A percentile compares a stretch with the other conserved stretches of the same genome.
Evolutionary conservation across 23 tunicate species (phyloP).

Genomic region (Halocynthia roretzi): DNA sequence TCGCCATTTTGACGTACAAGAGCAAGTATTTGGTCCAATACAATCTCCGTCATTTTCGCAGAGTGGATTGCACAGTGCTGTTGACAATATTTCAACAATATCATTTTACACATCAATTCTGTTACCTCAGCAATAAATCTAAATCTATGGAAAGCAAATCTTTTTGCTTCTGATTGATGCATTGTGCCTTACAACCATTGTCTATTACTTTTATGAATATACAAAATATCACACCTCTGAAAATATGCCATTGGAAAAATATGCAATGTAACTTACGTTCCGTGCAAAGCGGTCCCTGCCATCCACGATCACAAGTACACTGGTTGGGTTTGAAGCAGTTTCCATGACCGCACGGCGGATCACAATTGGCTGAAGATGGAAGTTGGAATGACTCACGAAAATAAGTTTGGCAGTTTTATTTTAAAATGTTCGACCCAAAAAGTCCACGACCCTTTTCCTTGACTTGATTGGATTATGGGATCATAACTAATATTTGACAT

Average conservation of each 20-base stretch:
- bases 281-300: conserved; percentile 34
- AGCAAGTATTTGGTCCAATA: conserved; percentile 28
- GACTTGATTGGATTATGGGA: too few relatives aligned
- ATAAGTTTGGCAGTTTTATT: too few relatives aligned
- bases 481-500: background rate
- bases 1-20: conserved; percentile 26
- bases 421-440: too few relatives aligned
- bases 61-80: conserved; percentile 27
- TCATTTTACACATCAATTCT: background rate
- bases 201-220: too few relatives aligned
- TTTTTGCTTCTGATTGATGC: too few relatives aligned
- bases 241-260: background rate
- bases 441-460: too few relatives aligned
- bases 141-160: too few relatives aligned
- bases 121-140: too few relatives aligned
- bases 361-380: conserved; percentile 25
- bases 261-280: conserved; percentile 28
- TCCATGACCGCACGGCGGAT: conserved; percentile 45
- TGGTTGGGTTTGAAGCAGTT: conserved; percentile 20
- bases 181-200: too few relatives aligned
- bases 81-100: background rate
- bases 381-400: background rate
- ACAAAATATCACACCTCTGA: background rate
- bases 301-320: conserved; percentile 34
- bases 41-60: conserved; percentile 38